These are phyloP conservation scores for Craniophora ligustri DNA, from an alignment of 2,888 invertebrate species.

Conservation along the genomic window DNA sequence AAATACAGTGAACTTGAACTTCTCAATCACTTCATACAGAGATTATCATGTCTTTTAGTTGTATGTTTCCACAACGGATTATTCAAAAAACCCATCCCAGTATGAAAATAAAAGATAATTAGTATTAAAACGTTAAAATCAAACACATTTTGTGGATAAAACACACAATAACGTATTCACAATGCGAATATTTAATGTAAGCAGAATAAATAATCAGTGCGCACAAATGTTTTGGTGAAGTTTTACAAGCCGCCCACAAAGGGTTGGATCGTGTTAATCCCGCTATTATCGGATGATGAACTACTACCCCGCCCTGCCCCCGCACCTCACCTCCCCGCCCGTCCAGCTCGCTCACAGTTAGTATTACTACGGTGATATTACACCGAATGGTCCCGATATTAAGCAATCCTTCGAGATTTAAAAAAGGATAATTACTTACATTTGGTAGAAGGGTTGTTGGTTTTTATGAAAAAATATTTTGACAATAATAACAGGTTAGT, in stretches of 20 bases:
- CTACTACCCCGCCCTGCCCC: constrained; percentile 63
- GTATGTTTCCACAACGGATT: too few species aligned
- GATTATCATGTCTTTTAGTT: too few species aligned
- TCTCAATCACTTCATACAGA: too few species aligned
- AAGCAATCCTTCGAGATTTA: constrained; percentile 63
- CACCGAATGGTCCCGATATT: constrained; percentile 74
- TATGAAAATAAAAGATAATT: background rate
- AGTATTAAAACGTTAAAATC: constrained; percentile 25
- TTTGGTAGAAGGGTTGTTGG: constrained; percentile 59
- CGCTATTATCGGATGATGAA: constrained; percentile 82
- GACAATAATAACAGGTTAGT: constrained; percentile 34
- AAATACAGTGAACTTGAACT: too few species aligned
- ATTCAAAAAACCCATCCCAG: constrained; percentile 13
- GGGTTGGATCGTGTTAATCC: constrained; percentile 85
- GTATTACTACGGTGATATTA: constrained; percentile 71
- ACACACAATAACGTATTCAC: constrained; percentile 63
- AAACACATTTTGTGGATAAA: constrained; percentile 24
- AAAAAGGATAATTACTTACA: constrained; percentile 57
- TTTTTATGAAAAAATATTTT: constrained; percentile 43
- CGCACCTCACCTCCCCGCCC: constrained; percentile 30
- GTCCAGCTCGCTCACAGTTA: constrained; percentile 41
- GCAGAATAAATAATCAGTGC: constrained; percentile 72
- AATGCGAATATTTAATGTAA: constrained; percentile 63
- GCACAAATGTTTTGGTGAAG: constrained; percentile 79
- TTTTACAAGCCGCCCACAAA: constrained; percentile 83